Conservation (phyloP, 2,113 vertebrate genomes). For the Eulacestoma nigropectus region DNA sequence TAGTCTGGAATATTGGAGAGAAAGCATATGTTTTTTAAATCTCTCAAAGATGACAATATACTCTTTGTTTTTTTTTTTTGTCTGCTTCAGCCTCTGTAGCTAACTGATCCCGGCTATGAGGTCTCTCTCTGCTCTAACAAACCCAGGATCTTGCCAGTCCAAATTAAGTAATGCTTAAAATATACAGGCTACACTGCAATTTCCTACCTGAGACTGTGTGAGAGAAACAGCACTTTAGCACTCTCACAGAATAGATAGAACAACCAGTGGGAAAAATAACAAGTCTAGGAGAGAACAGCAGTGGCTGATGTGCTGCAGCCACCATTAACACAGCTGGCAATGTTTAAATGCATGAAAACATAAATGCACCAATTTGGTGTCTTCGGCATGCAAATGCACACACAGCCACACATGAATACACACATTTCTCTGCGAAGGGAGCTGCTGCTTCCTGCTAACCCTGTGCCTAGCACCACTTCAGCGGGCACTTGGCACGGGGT, state of each 20-base stretch:
- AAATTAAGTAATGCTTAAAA: not conserved
- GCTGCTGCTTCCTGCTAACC: not conserved
- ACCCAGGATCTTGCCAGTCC: not conserved
- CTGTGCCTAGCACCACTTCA: not conserved
- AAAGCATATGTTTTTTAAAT: not conserved
- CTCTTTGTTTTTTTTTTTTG: not conserved
- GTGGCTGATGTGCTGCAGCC: not conserved
- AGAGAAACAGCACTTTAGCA: not conserved
- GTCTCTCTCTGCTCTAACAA: not conserved
- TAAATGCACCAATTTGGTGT: not conserved
- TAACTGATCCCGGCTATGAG: not conserved
- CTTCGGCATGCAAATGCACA: not conserved
- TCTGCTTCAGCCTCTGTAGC: not conserved
- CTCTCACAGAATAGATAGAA: not conserved
- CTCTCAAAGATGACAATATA: not conserved
- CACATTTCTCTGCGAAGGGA: not conserved
- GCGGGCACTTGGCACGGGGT: not conserved
- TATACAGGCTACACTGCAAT: not conserved
- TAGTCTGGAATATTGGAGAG: not conserved
- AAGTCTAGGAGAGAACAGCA: not conserved
- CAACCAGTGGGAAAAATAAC: not conserved
- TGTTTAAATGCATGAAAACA: constrained; percentile 22
- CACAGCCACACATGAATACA: not conserved
- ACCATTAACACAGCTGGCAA: not conserved
- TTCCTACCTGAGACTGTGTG: not conserved